A percentile compares a stretch with the other conserved stretches of the same genome.
Conservation (phyloP, 2,888 invertebrate genomes). For the Scaptomyza parva region DNA sequence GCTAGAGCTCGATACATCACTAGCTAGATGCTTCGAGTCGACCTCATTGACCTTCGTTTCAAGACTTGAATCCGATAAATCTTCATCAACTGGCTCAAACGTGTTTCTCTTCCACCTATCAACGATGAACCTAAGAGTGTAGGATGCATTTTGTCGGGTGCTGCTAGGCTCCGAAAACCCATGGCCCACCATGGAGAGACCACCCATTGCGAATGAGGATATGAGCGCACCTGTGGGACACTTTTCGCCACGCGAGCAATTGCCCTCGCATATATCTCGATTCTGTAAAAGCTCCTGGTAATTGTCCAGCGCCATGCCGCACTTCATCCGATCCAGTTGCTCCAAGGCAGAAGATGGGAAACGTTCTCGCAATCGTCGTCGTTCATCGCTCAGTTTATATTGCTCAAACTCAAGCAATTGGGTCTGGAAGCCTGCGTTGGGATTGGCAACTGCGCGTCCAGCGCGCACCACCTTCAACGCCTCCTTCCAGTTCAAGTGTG, state of each 20-base stretch:
- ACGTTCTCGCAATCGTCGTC: constrained; percentile 92
- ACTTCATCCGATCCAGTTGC: constrained; percentile 90
- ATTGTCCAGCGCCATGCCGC: constrained; percentile 91
- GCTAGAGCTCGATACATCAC: constrained; percentile 15
- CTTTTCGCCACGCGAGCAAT: constrained; percentile 92
- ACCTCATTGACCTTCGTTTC: background rate
- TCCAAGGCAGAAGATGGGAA: constrained; percentile 92
- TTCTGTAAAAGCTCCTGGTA: constrained; percentile 93
- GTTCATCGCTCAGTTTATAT: constrained; percentile 92
- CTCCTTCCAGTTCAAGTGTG: constrained; percentile 95
- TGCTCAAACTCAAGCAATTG: constrained; percentile 96
- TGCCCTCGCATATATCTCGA: constrained; percentile 93
- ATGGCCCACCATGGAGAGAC: constrained; percentile 2
- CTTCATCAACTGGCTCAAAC: constrained; percentile 1
- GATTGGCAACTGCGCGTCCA: constrained; percentile 96
- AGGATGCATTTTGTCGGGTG: constrained; percentile 19
- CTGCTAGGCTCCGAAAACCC: background rate
- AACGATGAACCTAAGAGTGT: constrained; percentile 59
- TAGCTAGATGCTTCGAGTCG: background rate
- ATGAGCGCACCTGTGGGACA: constrained; percentile 91
- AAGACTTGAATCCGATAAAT: background rate
- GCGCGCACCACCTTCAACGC: constrained; percentile 96
- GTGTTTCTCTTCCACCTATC: constrained; percentile 65
- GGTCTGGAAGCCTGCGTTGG: constrained; percentile 97
- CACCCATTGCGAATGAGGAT: constrained; percentile 17